A percentile compares a stretch with the other conserved stretches of the same genome.
phyloP scores from a whole-genome alignment of 2,113 vertebrate genomes.

The Cinclus mexicanus region DNA sequence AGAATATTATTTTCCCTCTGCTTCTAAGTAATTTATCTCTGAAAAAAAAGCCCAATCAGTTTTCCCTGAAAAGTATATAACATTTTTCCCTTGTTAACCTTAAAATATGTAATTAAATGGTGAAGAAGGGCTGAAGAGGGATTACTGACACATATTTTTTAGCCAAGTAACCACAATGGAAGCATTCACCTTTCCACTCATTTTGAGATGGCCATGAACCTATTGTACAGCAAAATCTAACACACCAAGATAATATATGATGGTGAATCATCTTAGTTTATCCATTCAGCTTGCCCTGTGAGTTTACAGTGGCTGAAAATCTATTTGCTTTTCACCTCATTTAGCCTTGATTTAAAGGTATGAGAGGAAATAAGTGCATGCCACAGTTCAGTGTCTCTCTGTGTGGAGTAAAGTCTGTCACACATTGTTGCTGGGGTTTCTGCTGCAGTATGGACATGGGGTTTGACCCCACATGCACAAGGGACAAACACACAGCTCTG shows the following conservation, averaged over 20 bases:
- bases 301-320: constrained; percentile 47
- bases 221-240: not conserved
- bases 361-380: constrained; percentile 18
- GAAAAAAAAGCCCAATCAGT: not conserved
- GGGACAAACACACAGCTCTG: not conserved
- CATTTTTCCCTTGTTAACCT: not conserved
- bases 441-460: not conserved
- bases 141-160: not conserved
- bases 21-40: not conserved
- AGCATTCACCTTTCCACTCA: constrained; percentile 46
- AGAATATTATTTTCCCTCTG: not conserved
- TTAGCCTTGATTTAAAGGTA: constrained; percentile 53
- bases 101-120: not conserved
- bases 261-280: not conserved
- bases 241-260: not conserved
- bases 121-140: not conserved
- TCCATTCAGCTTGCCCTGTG: constrained; percentile 43
- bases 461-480: not conserved
- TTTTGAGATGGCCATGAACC: constrained; percentile 50
- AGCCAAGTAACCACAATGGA: constrained; percentile 41
- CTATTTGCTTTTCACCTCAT: constrained; percentile 29
- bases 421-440: not conserved
- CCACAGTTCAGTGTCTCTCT: not conserved
- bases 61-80: not conserved
- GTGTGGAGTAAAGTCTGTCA: not conserved